Percentiles rank a stretch among this genome's conserved stretches.
Evolutionary conservation across 2,113 vertebrate species (phyloP).

Genomic region (Ondatra zibethicus): DNA sequence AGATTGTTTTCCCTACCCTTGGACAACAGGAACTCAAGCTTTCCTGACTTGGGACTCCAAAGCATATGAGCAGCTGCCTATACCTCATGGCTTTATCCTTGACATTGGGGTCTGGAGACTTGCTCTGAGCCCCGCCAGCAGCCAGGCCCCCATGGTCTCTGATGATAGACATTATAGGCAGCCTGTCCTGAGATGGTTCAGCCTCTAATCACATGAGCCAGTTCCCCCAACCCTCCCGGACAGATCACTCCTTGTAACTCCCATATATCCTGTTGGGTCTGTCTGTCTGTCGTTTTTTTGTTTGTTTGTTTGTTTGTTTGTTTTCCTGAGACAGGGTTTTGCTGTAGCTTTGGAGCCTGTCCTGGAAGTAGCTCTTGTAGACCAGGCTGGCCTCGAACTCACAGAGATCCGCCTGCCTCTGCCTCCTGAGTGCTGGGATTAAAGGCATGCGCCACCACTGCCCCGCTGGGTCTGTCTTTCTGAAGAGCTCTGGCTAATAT

Average conservation of each 20-base stretch:
- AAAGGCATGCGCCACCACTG: no score
- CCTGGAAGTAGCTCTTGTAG: no score
- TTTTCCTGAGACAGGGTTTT: no score
- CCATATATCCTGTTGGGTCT: background rate
- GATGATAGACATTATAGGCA: background rate
- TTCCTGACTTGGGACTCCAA: background rate
- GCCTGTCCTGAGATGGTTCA: background rate
- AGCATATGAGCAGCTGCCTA: no score
- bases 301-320: no score
- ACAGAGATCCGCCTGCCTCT: no score
- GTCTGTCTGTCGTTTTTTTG: no score
- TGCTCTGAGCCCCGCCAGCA: background rate
- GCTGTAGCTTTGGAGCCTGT: no score
- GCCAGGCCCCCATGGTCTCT: background rate
- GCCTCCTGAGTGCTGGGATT: no score
- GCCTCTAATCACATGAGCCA: background rate
- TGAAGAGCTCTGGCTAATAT: background rate
- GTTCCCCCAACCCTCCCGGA: background rate
- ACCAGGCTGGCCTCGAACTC: no score
- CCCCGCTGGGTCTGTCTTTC: background rate
- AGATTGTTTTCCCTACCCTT: background rate
- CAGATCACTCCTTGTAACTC: background rate
- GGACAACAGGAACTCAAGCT: background rate
- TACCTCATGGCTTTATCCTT: background rate
- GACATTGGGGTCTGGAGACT: background rate